These are phyloP conservation scores for Venustoraphidia nigricollis DNA, from an alignment of 2,888 invertebrate genomes.

Conservation along the genomic window DNA sequence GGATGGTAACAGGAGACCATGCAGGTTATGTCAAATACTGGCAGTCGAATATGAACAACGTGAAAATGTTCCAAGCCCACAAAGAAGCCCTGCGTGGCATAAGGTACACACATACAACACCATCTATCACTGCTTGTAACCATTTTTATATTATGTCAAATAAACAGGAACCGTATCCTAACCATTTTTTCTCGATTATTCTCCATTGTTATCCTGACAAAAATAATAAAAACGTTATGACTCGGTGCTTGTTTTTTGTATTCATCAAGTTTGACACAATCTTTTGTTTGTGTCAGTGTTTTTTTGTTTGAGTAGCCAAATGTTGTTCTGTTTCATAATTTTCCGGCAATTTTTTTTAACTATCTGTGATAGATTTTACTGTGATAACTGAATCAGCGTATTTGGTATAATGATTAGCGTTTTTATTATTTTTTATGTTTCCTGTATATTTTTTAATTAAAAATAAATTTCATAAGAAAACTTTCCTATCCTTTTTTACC, in stretches of 20 bases:
- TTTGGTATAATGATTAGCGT: not conserved
- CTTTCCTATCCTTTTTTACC: constrained; percentile 9
- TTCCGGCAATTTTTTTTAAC: not conserved
- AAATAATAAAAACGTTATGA: constrained; percentile 5
- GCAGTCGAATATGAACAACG: constrained; percentile 99
- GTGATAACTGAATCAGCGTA: not conserved
- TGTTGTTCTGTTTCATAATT: not conserved
- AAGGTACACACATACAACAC: constrained; percentile 46
- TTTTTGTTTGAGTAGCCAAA: no score
- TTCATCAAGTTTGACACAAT: not conserved
- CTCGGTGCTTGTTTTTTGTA: constrained; percentile 5
- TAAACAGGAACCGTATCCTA: constrained; percentile 5
- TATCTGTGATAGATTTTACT: not conserved
- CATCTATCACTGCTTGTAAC: not conserved
- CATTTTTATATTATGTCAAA: not conserved
- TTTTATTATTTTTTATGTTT: constrained; percentile 8
- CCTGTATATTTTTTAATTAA: no score
- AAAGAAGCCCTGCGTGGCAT: constrained; percentile 99
- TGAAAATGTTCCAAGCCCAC: constrained; percentile 99
- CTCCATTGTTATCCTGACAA: constrained; percentile 5
- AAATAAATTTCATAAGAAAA: no score
- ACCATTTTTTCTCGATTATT: constrained; percentile 10
- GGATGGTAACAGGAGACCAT: constrained; percentile 99
- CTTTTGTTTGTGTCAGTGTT: no score
- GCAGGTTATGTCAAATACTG: constrained; percentile 99